Conservation (phyloP, 2,888 invertebrate species). For the Rapana venosa region DNA sequence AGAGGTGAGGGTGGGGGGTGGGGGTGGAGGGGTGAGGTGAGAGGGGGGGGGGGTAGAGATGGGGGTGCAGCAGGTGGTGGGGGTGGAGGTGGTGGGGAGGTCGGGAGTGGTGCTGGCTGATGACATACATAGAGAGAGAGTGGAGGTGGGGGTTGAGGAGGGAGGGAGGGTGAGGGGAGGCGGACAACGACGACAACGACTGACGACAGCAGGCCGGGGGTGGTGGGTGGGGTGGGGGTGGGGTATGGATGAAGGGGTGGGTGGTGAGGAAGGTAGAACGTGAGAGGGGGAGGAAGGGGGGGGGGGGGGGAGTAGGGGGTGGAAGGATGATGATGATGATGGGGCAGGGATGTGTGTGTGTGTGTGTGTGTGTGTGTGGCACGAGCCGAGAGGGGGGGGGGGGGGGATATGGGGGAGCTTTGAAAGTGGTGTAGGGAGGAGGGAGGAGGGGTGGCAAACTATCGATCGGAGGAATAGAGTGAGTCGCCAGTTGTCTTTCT, state of each 20-base stretch:
- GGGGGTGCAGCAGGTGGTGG: background rate
- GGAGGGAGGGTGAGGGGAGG: no score
- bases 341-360: background rate
- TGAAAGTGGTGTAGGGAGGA: background rate
- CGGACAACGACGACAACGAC: no score
- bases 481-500: constrained; percentile 16
- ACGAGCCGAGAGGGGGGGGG: no score
- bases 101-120: background rate
- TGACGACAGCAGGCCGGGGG: no score
- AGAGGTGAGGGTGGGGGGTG: background rate
- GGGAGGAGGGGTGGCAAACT: background rate
- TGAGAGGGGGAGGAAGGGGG: background rate
- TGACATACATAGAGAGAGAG: background rate
- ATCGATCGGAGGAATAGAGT: background rate
- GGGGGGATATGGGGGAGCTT: no score
- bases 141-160: no score
- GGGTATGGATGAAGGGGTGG: no score
- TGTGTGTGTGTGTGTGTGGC: background rate
- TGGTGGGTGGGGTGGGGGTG: no score
- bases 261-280: no score
- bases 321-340: background rate
- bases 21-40: background rate
- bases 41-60: background rate
- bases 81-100: background rate
- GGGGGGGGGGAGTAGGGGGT: background rate